Evolutionary conservation across 1,140 invertebrate species (phyloP), one percentile per base, ranked within the genome.

Genomic region (Nylanderia fulva): DNA sequence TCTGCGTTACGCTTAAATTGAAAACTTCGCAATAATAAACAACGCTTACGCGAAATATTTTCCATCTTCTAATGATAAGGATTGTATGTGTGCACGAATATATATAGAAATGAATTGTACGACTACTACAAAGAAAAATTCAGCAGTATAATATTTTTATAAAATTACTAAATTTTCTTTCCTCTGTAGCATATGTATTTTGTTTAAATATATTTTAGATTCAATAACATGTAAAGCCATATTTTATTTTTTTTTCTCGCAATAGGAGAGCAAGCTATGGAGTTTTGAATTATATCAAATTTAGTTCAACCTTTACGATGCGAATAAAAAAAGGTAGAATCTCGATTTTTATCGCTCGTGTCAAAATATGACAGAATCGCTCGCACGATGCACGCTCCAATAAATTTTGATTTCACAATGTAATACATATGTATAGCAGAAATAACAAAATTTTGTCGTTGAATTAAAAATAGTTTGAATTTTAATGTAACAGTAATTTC

Each of bases 311-410:
- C 11, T 66, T 63, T 29, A 45, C 61, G 42, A 66, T 48, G 33
- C 9, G 18, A 71, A 74, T 85, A 85, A 64, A 85, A 63, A 71
- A 52, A 74, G 72, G 18, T 21, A 18, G 24, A 82, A 63, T 68
- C 39, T 76, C 42, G 64, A 86, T 88, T 76, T 27, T 85, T 88
- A 88, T 85, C 83, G 39, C 13, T 6, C 54, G 74, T 72, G 60
- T 42, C 27, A 69, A 48, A 71, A 89, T 84, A 74, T 36, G 71
- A 80, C 60, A 42, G 42, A 42, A 84, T 64, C 63, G 56, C 68
- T 66, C 87, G 80, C 75, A 69, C 75, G 72, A 86, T 84, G 9
- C 27, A 76, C 56, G 64, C 33, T 27, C 85, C 58, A 29, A 72
- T 24, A 61, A 86, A 52, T 84, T 84, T 87, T 80, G 76, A 82